These are phyloP conservation scores for Campaea margaritaria DNA, from an alignment of 2,888 invertebrate species.

Conservation along the genomic window DNA sequence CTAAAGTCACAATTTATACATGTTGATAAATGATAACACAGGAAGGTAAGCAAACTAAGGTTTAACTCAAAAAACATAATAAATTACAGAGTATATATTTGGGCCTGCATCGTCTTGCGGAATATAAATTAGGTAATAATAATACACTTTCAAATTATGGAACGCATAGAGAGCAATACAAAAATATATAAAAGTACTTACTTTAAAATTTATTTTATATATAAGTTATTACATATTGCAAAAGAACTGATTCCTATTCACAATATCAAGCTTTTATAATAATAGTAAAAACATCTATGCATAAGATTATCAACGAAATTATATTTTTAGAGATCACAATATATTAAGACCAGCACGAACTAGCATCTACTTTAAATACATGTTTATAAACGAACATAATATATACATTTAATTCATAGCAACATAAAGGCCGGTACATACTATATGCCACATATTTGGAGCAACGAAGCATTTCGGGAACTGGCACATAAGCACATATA, in stretches of 20 bases:
- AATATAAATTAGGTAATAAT: background rate
- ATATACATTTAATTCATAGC: constrained; percentile 2
- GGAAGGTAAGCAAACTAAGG: background rate
- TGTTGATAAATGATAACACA: constrained; percentile 10
- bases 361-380: constrained; percentile 22
- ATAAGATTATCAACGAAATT: constrained; percentile 60
- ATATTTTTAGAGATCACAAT: constrained; percentile 72
- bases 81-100: background rate
- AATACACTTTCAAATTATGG: constrained; percentile 4
- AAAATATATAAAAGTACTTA: constrained; percentile 32
- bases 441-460: too few relatives aligned
- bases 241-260: constrained; percentile 11
- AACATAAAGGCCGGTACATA: background rate
- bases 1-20: constrained; percentile 22
- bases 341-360: constrained; percentile 54
- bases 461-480: too few relatives aligned
- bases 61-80: background rate
- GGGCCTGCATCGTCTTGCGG: background rate
- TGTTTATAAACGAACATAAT: constrained; percentile 1
- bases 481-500: too few relatives aligned
- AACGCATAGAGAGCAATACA: constrained; percentile 25
- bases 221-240: constrained; percentile 6
- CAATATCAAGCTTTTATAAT: constrained; percentile 21
- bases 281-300: constrained; percentile 36
- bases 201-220: background rate